Evolutionary conservation across 2,113 vertebrate species (phyloP).

Genomic region (Heterotilapia buettikoferi): DNA sequence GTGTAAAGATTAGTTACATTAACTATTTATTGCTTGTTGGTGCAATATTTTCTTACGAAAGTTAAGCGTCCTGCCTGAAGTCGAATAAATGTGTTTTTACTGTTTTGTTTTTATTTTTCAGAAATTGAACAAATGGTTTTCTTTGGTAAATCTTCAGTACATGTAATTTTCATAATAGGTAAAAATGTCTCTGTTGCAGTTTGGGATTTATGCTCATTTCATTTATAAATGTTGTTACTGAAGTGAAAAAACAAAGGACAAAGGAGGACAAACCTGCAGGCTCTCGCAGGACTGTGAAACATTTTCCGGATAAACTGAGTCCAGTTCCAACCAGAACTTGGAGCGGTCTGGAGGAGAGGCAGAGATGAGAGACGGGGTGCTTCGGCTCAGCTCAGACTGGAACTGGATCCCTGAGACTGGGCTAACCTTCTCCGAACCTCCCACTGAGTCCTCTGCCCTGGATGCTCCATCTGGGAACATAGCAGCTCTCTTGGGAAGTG

Average conservation of each 20-base stretch:
- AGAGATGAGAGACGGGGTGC: conserved; percentile 77
- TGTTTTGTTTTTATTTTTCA: neutral
- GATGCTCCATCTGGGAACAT: conserved; percentile 74
- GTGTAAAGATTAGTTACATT: neutral
- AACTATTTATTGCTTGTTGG: neutral
- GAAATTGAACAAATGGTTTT: neutral
- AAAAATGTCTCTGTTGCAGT: neutral
- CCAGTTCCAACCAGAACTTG: conserved; percentile 84
- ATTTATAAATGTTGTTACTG: neutral
- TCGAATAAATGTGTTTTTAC: neutral
- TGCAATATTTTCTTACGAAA: accelerated
- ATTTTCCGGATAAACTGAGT: conserved; percentile 72
- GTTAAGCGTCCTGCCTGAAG: accelerated
- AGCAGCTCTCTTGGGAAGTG: conserved; percentile 82
- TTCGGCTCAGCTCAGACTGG: conserved; percentile 82
- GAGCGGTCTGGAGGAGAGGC: conserved; percentile 73
- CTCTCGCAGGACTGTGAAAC: conserved; percentile 83
- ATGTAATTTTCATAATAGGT: accelerated
- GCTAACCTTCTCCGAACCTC: conserved; percentile 32
- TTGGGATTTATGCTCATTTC: neutral
- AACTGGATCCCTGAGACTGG: conserved; percentile 58
- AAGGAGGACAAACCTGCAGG: conserved; percentile 62
- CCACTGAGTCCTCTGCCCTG: neutral
- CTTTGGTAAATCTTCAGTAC: neutral
- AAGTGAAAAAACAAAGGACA: neutral